Evolutionary conservation across 2,888 invertebrate species (phyloP).

Genomic region (Cerceris rybyensis): DNA sequence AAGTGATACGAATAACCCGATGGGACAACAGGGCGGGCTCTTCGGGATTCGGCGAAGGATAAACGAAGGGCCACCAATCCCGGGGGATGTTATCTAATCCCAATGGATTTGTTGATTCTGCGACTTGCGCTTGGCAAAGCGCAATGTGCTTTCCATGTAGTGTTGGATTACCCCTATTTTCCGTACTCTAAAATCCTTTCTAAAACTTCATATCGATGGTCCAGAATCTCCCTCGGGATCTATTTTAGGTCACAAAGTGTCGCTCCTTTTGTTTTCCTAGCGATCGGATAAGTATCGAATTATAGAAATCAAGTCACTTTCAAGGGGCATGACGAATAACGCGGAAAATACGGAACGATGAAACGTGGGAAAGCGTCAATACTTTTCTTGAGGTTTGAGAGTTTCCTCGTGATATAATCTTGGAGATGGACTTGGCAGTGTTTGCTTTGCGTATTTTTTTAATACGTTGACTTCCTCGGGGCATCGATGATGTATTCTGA

Average conservation of each 20-base stretch:
- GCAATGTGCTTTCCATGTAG: slow-evolving; percentile 78
- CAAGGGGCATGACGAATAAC: neutral
- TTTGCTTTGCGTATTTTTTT: too few relatives aligned
- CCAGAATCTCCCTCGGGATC: slow-evolving; percentile 21
- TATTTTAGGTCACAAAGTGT: slow-evolving; percentile 6
- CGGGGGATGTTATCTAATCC: slow-evolving; percentile 71
- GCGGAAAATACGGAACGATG: neutral
- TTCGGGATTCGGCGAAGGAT: slow-evolving; percentile 63
- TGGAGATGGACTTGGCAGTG: too few relatives aligned
- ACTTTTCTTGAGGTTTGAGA: too few relatives aligned
- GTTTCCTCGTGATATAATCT: too few relatives aligned
- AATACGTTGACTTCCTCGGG: too few relatives aligned
- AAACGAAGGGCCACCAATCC: slow-evolving; percentile 62
- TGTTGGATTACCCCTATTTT: slow-evolving; percentile 72
- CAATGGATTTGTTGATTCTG: slow-evolving; percentile 74
- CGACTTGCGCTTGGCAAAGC: slow-evolving; percentile 70
- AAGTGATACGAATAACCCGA: slow-evolving; percentile 76
- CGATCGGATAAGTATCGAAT: slow-evolving; percentile 26
- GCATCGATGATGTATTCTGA: too few relatives aligned
- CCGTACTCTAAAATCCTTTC: slow-evolving; percentile 40
- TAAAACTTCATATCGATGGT: slow-evolving; percentile 18
- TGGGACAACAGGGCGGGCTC: slow-evolving; percentile 68
- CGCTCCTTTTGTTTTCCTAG: neutral
- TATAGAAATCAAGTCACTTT: neutral
- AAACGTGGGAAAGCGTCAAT: neutral